Percentiles rank a stretch among this genome's conserved stretches.
Conservation (phyloP, 2,888 invertebrate genomes). For the Cephus pygmeus region DNA sequence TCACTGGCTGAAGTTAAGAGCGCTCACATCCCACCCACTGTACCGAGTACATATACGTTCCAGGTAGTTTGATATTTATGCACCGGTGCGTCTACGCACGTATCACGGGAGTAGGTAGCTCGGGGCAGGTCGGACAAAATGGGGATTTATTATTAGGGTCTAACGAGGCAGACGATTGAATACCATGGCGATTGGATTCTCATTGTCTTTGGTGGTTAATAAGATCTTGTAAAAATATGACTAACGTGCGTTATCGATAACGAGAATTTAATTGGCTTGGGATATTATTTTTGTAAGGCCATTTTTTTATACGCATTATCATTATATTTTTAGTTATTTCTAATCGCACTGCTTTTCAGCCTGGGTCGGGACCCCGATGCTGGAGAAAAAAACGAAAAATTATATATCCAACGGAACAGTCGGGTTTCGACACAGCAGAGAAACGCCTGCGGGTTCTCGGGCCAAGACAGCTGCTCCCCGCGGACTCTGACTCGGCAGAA, state of each 20-base stretch:
- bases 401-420: slow-evolving; percentile 10
- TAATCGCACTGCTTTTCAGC: neutral
- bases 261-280: neutral
- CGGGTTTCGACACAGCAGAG: slow-evolving; percentile 34
- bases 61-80: neutral
- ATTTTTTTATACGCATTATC: no score
- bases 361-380: neutral
- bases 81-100: neutral
- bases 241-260: neutral
- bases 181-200: neutral
- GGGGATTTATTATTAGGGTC: neutral
- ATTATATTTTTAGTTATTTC: neutral
- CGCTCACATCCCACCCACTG: neutral
- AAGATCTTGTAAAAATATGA: neutral
- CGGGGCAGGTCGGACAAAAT: neutral
- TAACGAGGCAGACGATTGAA: neutral
- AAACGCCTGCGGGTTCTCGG: neutral
- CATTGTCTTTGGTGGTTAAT: neutral
- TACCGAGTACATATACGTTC: neutral
- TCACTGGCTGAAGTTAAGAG: slow-evolving; percentile 16
- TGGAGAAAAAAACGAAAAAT: neutral
- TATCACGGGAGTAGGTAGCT: neutral
- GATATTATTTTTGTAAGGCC: no score
- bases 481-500: slow-evolving; percentile 1
- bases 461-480: neutral